Conservation (phyloP, 1,140 invertebrate species). For the Papilio polyxenes region DNA sequence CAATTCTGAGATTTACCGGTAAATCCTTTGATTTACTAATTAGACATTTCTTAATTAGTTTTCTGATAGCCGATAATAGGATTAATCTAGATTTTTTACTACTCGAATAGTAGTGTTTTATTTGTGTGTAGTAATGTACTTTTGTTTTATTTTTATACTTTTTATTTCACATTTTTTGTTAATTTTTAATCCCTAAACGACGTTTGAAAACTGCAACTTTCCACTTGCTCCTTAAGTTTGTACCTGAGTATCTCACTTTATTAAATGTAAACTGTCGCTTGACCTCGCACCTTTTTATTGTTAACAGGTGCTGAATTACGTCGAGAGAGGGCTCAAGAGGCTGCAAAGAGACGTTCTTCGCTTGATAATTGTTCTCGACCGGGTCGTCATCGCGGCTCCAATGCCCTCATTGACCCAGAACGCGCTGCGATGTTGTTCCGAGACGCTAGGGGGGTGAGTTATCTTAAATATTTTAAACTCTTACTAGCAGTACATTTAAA, state of each 20-base stretch:
- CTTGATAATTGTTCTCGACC: conserved; percentile 82
- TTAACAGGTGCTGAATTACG: conserved; percentile 86
- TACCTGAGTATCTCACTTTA: neutral
- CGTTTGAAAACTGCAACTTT: no score
- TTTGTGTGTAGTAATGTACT: neutral
- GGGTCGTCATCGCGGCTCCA: conserved; percentile 84
- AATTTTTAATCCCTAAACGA: no score
- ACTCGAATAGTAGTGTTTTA: neutral
- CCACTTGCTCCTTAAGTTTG: neutral
- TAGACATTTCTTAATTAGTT: neutral
- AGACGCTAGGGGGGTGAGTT: conserved; percentile 93
- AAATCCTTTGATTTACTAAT: no score
- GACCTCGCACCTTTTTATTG: neutral
- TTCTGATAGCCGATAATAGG: neutral
- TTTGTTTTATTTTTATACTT: neutral
- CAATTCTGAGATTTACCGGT: no score
- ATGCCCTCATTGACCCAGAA: conserved; percentile 88
- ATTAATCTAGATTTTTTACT: neutral
- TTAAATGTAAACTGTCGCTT: neutral
- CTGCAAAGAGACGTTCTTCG: conserved; percentile 87
- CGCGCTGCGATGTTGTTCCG: conserved; percentile 93
- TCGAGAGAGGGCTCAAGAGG: conserved; percentile 87
- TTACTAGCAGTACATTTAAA: neutral
- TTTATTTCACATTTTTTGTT: no score
- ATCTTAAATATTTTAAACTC: neutral